Base-by-base conservation (phyloP, 2,113 vertebrate genomes). In the Rhea americana region DNA sequence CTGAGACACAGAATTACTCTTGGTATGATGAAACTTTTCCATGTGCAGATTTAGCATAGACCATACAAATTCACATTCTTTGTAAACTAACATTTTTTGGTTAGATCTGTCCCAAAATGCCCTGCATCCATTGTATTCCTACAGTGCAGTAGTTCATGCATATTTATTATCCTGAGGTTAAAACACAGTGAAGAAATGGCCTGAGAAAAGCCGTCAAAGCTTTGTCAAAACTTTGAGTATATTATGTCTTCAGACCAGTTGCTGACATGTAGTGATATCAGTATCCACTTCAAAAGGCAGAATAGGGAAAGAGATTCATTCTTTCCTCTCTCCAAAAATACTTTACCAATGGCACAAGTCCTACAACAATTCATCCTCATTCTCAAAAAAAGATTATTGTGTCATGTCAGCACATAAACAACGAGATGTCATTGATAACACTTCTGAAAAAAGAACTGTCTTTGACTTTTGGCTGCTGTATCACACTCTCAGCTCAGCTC, bases 91-190 rank as follows among this genome's bases (percentile, higher is more conserved):
- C 24, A 58, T 58, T 78, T 32, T 32, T 68, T 58, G 15, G 12
- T 50, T 74, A 59, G 9, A 30, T 76, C 48, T 82, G 59, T 70
- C 11, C 30, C 41, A 45, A 87, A 74, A 39, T 56, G 17, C 15
- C 13, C 87, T 51, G 26, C 47, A 28, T 30, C 53, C 20, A 24
- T 0, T 58, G 79, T 11, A n/a, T 93, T 68, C 81, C 86, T 26
- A 74, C 35, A 73, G 0, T 0, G 0, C 45, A 37, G 26, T 51
- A 63, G 24, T 24, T 80, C 62, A 47, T 8, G 13, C 1, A 0
- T 41, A 8, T 72, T 68, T 81, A 61, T 12, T 65, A 45, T 9
- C 7, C 32, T 48, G 56, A 53, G 18, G 43, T 39, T 87, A 72
- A 71, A 56, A 9, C 12, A 24, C 9, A n/a, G 25, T 19, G 47